Percentiles rank a stretch among this genome's conserved stretches.
These are phyloP conservation scores for Penelope pileata DNA, from an alignment of 2,113 vertebrate genomes.

Conservation along the genomic window DNA sequence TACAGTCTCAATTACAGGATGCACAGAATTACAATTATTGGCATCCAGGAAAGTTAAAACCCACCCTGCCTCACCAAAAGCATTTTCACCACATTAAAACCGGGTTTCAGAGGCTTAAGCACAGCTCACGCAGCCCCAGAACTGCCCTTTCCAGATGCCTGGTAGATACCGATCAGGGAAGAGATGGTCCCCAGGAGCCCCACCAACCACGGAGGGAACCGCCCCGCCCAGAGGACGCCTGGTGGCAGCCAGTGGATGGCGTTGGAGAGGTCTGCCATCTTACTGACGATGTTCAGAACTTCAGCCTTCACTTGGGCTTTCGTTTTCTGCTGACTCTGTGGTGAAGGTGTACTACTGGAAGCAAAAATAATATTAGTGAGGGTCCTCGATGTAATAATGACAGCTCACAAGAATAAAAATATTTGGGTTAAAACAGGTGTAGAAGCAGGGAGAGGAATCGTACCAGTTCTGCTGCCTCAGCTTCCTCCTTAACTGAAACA, in stretches of 20 bases:
- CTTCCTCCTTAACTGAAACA: constrained; percentile 58
- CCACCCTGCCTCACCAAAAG: not conserved
- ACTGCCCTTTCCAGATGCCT: constrained; percentile 61
- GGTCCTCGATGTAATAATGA: accelerated
- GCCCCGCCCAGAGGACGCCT: constrained; percentile 90
- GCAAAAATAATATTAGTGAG: not conserved
- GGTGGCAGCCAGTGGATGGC: constrained; percentile 94
- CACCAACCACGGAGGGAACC: constrained; percentile 89
- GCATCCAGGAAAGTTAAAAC: not conserved
- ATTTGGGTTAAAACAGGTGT: too few relatives aligned
- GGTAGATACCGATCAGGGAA: constrained; percentile 86
- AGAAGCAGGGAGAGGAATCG: not conserved
- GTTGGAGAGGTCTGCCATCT: constrained; percentile 85
- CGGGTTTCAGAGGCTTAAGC: not conserved
- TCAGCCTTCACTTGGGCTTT: constrained; percentile 71
- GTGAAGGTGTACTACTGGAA: not conserved
- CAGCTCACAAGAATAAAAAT: not conserved
- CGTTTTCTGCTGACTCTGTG: not conserved
- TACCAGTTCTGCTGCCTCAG: constrained; percentile 18
- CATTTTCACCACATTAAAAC: not conserved
- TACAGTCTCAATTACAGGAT: not conserved
- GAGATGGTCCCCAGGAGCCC: constrained; percentile 92
- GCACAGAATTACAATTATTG: not conserved
- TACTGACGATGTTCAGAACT: constrained; percentile 78
- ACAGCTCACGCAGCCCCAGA: constrained; percentile 30